These are phyloP conservation scores for Lineus longissimus DNA, from an alignment of 1,140 invertebrate species.

Conservation along the genomic window DNA sequence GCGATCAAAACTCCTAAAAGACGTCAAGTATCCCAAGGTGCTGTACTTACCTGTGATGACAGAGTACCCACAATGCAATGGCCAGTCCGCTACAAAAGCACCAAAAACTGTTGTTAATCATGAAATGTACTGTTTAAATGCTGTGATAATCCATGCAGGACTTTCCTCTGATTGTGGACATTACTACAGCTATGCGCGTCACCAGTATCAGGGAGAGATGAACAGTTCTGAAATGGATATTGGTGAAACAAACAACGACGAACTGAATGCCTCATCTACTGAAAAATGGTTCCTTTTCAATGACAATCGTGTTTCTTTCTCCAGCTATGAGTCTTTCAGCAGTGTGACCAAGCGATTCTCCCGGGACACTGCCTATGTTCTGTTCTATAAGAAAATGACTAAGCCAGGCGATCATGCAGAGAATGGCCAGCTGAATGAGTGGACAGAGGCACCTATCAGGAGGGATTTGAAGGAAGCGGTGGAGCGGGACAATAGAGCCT, in stretches of 20 bases:
- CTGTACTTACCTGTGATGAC: slow-evolving; percentile 35
- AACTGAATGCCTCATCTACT: slow-evolving; percentile 35
- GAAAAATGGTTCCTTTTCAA: slow-evolving; percentile 78
- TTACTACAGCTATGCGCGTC: slow-evolving; percentile 77
- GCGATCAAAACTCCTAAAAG: slow-evolving; percentile 63
- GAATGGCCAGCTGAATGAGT: not conserved
- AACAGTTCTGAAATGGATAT: slow-evolving; percentile 22
- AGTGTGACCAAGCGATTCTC: slow-evolving; percentile 58
- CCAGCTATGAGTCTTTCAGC: slow-evolving; percentile 63
- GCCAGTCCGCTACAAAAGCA: slow-evolving; percentile 1
- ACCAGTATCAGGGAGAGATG: slow-evolving; percentile 31
- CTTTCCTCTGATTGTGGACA: slow-evolving; percentile 78
- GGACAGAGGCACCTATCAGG: slow-evolving; percentile 38
- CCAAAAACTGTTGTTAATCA: slow-evolving; percentile 19
- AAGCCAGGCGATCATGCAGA: slow-evolving; percentile 15
- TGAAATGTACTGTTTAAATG: slow-evolving; percentile 66
- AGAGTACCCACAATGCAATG: slow-evolving; percentile 1
- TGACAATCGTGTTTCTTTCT: slow-evolving; percentile 66
- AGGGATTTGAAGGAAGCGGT: slow-evolving; percentile 55
- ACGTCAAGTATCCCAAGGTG: slow-evolving; percentile 48
- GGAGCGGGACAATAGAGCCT: slow-evolving; percentile 53
- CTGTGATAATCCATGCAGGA: slow-evolving; percentile 78
- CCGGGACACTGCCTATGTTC: slow-evolving; percentile 76
- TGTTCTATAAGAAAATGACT: slow-evolving; percentile 65
- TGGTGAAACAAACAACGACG: slow-evolving; percentile 16